Conservation (phyloP, 2,113 vertebrate genomes). For the Stercorarius parasiticus region DNA sequence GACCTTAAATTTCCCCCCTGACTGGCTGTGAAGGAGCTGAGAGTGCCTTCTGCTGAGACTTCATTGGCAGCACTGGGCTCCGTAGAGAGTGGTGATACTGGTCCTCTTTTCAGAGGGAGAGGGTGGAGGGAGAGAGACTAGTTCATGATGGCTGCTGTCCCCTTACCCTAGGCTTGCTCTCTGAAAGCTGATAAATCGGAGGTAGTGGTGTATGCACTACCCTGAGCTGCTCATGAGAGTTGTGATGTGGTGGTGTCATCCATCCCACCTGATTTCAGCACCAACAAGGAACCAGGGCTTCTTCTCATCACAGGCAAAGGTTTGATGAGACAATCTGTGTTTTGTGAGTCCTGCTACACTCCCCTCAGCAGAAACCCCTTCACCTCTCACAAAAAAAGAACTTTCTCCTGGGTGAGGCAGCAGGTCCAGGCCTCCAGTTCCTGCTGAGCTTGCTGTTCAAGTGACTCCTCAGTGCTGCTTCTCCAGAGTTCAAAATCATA, state of each 20-base stretch:
- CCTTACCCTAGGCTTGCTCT: background rate
- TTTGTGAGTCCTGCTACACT: background rate
- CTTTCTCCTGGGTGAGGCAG: background rate
- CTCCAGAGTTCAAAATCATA: background rate
- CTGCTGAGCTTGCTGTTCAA: background rate
- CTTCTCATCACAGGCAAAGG: background rate
- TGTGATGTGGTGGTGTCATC: background rate
- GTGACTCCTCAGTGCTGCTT: background rate
- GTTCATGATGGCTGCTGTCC: background rate
- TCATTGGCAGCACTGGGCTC: background rate
- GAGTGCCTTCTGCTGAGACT: background rate
- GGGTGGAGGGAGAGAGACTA: background rate
- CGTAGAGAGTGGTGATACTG: background rate
- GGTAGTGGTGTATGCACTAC: background rate
- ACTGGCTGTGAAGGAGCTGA: background rate
- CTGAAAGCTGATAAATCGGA: background rate
- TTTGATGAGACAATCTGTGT: background rate
- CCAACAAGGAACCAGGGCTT: background rate
- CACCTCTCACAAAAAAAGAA: background rate
- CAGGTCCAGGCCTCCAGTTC: background rate
- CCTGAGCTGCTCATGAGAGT: fast-evolving
- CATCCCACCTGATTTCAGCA: background rate
- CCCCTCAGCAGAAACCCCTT: background rate
- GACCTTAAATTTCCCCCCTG: background rate
- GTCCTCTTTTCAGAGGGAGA: background rate